Percentiles rank a stretch among this genome's conserved stretches.
Evolutionary conservation across 2,888 invertebrate species (phyloP).

Genomic region (Unio delphinus): DNA sequence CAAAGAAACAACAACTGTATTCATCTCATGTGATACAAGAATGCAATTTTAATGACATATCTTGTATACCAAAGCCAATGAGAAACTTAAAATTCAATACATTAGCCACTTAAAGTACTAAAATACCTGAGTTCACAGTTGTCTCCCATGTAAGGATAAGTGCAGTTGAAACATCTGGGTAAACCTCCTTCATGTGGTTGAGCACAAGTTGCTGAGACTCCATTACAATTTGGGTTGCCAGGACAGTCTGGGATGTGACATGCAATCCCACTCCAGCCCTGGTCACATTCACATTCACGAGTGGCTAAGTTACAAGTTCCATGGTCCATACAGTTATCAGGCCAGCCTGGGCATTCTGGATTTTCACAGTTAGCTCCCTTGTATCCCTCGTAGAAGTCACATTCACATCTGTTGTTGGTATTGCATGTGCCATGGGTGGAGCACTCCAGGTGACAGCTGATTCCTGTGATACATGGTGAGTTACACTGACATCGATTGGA

Average conservation of each 20-base stretch:
- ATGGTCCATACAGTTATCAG: constrained; percentile 46
- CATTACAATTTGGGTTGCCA: constrained; percentile 33
- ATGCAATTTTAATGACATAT: too few relatives aligned
- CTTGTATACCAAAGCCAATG: too few relatives aligned
- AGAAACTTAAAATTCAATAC: too few relatives aligned
- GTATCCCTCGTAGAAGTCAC: constrained; percentile 47
- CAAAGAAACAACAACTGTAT: too few relatives aligned
- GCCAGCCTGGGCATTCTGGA: constrained; percentile 58
- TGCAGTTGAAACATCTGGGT: constrained; percentile 53
- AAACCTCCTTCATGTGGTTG: constrained; percentile 18
- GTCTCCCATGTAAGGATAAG: constrained; percentile 52
- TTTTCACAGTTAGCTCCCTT: constrained; percentile 46
- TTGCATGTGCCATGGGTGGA: constrained; percentile 45
- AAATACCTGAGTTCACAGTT: constrained; percentile 46
- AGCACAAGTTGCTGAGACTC: constrained; percentile 40
- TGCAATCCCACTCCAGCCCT: constrained; percentile 46
- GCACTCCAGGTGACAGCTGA: constrained; percentile 42
- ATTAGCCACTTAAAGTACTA: too few relatives aligned
- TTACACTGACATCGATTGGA: constrained; percentile 42
- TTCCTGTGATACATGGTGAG: constrained; percentile 27
- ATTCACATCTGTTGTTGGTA: constrained; percentile 38
- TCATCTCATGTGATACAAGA: too few relatives aligned
- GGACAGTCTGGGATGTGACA: constrained; percentile 43
- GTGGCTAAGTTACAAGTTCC: constrained; percentile 48
- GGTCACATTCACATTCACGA: constrained; percentile 48